Conservation (phyloP, 2,113 vertebrate genomes). For the Abramis brama region DNA sequence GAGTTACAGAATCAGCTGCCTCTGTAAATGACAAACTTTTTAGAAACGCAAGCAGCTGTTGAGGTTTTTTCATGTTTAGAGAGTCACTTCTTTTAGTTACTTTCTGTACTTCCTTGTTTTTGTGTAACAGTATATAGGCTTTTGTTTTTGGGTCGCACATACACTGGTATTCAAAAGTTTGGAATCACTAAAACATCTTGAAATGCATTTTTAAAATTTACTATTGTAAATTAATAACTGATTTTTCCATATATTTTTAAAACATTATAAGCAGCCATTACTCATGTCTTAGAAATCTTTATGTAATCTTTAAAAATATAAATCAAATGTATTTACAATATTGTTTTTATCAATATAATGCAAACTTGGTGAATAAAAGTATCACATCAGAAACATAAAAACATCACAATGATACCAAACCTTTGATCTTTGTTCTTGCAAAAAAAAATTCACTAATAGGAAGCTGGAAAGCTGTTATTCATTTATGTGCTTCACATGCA, state of each 20-base stretch:
- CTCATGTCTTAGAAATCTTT: background rate
- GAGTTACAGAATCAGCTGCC: background rate
- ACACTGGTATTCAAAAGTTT: background rate
- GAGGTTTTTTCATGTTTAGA: background rate
- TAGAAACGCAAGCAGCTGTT: slow-evolving; percentile 11
- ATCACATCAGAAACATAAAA: background rate
- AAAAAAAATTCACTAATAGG: background rate
- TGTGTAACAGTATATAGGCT: background rate
- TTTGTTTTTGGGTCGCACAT: background rate
- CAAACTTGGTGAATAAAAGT: background rate
- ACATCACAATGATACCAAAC: background rate
- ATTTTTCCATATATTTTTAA: too few relatives aligned
- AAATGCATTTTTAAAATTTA: background rate
- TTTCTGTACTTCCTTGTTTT: background rate
- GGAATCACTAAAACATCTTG: background rate
- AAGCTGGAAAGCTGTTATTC: background rate
- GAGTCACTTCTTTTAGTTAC: background rate
- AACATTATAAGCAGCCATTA: background rate
- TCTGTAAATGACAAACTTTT: background rate
- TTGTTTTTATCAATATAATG: background rate
- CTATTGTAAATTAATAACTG: too few relatives aligned
- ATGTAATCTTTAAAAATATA: background rate
- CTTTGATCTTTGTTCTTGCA: background rate
- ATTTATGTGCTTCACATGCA: background rate
- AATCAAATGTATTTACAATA: background rate